These are phyloP conservation scores for Notamacropus eugenii DNA, from an alignment of 2,797 vertebrate species.

Conservation along the genomic window DNA sequence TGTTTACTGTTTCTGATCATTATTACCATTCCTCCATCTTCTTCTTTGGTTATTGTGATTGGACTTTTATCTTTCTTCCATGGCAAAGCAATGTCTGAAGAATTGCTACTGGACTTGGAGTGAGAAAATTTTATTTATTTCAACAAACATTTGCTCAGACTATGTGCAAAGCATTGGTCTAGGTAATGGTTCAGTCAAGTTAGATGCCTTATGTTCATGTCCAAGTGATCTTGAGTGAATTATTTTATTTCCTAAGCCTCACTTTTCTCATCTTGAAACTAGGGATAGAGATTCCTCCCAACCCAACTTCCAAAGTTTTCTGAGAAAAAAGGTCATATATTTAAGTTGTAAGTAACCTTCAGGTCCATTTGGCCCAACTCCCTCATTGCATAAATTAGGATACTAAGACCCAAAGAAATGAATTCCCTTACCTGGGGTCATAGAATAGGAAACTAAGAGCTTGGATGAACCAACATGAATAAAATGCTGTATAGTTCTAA, in stretches of 20 bases:
- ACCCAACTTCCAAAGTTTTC: background rate
- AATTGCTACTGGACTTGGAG: background rate
- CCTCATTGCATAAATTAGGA: background rate
- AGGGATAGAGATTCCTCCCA: background rate
- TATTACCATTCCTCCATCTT: conserved; percentile 3
- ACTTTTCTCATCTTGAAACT: background rate
- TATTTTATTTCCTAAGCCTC: background rate
- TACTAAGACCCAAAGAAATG: background rate
- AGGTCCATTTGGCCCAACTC: background rate
- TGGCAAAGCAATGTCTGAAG: background rate
- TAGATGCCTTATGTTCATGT: background rate
- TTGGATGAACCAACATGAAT: background rate
- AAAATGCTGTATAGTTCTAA: background rate
- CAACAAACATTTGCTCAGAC: background rate
- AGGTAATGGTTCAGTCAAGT: background rate
- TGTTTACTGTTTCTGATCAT: background rate
- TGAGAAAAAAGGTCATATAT: background rate
- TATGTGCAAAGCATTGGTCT: background rate
- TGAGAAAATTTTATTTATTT: background rate
- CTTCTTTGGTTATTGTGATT: background rate
- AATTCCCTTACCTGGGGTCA: background rate
- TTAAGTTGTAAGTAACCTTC: background rate
- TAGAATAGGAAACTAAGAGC: background rate
- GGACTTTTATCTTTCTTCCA: background rate
- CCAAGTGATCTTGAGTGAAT: background rate